Evolutionary conservation across 2,797 vertebrate genomes (phyloP).

Genomic region (Pseudochaenichthys georgianus): DNA sequence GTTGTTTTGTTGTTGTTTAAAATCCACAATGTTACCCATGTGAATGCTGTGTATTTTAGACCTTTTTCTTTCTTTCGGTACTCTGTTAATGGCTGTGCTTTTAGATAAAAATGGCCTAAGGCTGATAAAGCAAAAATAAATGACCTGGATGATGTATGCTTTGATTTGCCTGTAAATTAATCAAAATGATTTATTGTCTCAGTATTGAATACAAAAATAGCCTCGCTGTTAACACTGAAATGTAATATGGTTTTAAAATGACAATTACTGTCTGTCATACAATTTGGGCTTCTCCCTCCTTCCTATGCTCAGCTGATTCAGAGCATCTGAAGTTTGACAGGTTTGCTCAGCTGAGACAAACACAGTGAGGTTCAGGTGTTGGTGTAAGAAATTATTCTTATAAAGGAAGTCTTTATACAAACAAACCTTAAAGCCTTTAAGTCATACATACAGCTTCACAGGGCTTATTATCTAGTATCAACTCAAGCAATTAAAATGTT

Average conservation of each 20-base stretch:
- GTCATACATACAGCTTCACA: not conserved
- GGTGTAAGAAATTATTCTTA: constrained; percentile 23
- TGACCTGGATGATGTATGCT: not conserved
- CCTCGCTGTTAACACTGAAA: not conserved
- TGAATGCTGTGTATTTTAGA: not conserved
- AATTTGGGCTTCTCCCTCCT: not conserved
- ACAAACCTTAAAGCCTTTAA: not conserved
- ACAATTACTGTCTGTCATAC: not conserved
- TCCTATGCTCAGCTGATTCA: not conserved
- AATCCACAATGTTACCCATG: not conserved
- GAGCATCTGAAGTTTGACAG: constrained; percentile 17
- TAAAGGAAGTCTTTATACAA: not conserved
- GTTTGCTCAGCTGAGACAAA: constrained; percentile 24
- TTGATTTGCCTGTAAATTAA: constrained; percentile 12
- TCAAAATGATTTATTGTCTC: not conserved
- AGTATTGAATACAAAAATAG: not conserved
- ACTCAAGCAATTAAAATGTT: not conserved
- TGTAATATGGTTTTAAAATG: constrained; percentile 1
- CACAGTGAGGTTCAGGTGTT: constrained; percentile 22
- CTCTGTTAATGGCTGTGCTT: constrained; percentile 10
- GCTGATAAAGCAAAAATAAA: not conserved
- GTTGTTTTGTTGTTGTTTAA: not conserved
- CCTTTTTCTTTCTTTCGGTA: not conserved
- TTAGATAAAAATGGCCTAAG: constrained; percentile 4
- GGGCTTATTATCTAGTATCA: not conserved